These are phyloP conservation scores for Margaritifera margaritifera DNA, from an alignment of 2,888 invertebrate species.

Conservation along the genomic window DNA sequence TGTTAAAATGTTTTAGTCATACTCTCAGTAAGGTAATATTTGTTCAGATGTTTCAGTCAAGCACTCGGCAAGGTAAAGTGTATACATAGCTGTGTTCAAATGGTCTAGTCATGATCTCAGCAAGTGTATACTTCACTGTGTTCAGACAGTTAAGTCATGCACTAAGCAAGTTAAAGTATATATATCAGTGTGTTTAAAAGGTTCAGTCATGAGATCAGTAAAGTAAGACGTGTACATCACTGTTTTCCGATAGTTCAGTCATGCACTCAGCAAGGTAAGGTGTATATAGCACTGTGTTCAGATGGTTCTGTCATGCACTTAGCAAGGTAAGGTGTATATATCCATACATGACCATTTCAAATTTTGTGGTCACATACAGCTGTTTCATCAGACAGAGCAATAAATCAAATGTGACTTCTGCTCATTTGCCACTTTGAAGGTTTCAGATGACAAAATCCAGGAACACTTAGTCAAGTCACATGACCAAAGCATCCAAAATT, in stretches of 20 bases:
- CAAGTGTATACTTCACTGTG: no score
- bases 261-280: not conserved
- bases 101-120: no score
- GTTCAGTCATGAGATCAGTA: constrained; percentile 81
- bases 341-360: not conserved
- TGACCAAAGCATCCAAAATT: no score
- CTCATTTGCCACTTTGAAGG: no score
- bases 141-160: no score
- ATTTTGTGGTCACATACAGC: no score
- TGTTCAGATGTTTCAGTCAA: constrained; percentile 10
- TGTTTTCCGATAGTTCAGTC: not conserved
- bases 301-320: constrained; percentile 20
- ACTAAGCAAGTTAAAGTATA: no score
- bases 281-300: not conserved
- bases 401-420: no score
- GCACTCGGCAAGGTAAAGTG: constrained; percentile 28
- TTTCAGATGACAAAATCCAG: no score
- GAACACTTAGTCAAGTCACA: no score
- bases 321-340: constrained; percentile 12
- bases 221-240: constrained; percentile 50
- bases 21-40: not conserved
- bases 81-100: not conserved
- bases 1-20: no score
- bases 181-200: constrained; percentile 88
- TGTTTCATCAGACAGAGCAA: no score